phyloP scores from a whole-genome alignment of 2,888 invertebrate species.

The Stenotaenia linearis region DNA sequence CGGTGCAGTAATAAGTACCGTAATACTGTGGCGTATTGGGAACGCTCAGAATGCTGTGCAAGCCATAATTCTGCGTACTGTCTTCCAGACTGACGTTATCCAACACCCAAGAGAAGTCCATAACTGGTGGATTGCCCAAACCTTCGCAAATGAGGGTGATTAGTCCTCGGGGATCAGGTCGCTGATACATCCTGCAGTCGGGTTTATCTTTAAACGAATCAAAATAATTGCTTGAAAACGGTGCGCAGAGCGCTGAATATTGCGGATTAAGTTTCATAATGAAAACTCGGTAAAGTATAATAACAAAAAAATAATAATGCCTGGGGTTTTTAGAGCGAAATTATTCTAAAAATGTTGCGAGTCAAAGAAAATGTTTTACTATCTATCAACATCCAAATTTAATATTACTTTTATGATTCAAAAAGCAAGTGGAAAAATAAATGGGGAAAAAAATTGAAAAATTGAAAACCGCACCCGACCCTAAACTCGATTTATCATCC shows the following conservation, averaged over 20 bases:
- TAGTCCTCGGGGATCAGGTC: slow-evolving; percentile 62
- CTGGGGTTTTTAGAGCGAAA: no score
- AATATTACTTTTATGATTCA: neutral
- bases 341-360: neutral
- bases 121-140: slow-evolving; percentile 69
- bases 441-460: neutral
- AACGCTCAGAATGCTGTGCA: slow-evolving; percentile 59
- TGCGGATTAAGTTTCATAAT: no score
- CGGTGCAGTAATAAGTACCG: slow-evolving; percentile 76
- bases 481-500: neutral
- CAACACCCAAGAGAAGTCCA: slow-evolving; percentile 70
- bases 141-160: slow-evolving; percentile 75
- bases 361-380: neutral
- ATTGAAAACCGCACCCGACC: neutral
- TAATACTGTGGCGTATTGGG: slow-evolving; percentile 58
- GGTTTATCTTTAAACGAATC: slow-evolving; percentile 61
- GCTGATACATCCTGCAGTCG: slow-evolving; percentile 69
- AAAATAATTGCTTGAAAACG: no score
- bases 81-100: slow-evolving; percentile 78
- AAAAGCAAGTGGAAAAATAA: neutral
- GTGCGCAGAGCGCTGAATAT: no score
- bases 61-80: slow-evolving; percentile 54
- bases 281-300: no score
- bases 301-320: no score
- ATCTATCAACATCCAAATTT: slow-evolving; percentile 1